These are phyloP conservation scores for Suncus etruscus DNA, from an alignment of 2,113 vertebrate genomes.

Conservation along the genomic window DNA sequence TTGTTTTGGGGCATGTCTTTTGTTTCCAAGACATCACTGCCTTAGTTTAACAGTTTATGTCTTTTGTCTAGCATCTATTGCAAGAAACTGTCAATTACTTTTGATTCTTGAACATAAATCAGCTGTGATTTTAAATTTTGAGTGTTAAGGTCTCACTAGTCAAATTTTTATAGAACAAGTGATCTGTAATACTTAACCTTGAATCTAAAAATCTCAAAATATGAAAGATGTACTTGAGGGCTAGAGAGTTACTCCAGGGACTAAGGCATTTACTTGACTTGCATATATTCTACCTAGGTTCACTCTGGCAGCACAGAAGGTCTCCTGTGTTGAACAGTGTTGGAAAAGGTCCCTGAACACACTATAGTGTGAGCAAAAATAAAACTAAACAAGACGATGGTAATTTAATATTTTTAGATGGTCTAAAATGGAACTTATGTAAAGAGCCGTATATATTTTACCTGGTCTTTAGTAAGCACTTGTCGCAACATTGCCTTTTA, in stretches of 20 bases:
- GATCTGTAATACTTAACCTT: neutral
- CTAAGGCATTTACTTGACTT: too few relatives aligned
- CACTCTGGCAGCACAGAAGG: too few relatives aligned
- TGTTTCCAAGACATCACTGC: neutral
- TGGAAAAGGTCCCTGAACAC: too few relatives aligned
- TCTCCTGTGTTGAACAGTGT: too few relatives aligned
- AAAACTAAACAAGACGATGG: neutral
- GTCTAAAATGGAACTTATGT: neutral
- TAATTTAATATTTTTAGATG: neutral
- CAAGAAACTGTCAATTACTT: constrained; percentile 1
- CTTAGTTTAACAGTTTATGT: neutral
- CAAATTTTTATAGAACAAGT: neutral
- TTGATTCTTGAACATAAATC: neutral
- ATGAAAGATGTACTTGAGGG: neutral
- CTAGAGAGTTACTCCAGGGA: too few relatives aligned
- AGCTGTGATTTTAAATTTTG: constrained; percentile 5
- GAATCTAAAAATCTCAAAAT: neutral
- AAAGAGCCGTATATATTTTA: neutral
- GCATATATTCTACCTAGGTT: too few relatives aligned
- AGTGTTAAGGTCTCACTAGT: neutral
- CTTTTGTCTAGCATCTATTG: neutral
- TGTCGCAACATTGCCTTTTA: neutral
- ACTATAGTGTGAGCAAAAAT: too few relatives aligned
- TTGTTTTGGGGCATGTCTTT: neutral
- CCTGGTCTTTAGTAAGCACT: neutral